Conservation (phyloP, 1,140 invertebrate species). For the Drosophila lowei region DNA sequence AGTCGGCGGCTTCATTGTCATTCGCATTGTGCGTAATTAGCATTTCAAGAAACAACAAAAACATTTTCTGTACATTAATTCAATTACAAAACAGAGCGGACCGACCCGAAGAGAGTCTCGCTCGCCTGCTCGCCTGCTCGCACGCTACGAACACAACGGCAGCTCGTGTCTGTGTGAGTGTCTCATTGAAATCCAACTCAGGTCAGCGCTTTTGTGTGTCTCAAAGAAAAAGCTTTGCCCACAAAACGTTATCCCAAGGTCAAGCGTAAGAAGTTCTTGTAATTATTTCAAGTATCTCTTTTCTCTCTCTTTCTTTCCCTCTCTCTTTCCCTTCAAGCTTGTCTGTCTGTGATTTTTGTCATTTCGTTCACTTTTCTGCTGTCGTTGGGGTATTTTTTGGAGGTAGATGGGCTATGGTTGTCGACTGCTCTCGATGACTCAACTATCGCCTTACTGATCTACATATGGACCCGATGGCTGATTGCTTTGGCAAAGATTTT, state of each 20-base stretch:
- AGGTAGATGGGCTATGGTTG: too few species aligned
- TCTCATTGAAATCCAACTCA: constrained; percentile 65
- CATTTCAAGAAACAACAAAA: constrained; percentile 63
- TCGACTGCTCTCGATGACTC: too few species aligned
- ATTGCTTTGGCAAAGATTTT: too few species aligned
- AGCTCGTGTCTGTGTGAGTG: constrained; percentile 9
- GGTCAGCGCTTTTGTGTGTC: constrained; percentile 67
- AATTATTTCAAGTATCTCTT: constrained; percentile 62
- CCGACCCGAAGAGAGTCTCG: constrained; percentile 26
- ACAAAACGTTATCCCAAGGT: constrained; percentile 73
- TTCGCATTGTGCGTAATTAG: constrained; percentile 72
- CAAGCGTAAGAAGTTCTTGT: constrained; percentile 78
- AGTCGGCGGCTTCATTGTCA: constrained; percentile 70
- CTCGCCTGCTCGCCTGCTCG: constrained; percentile 24
- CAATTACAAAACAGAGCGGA: constrained; percentile 71
- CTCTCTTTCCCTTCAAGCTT: too few species aligned
- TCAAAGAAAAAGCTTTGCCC: constrained; percentile 64
- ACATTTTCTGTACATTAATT: constrained; percentile 76
- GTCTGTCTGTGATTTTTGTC: too few species aligned
- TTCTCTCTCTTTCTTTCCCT: background rate
- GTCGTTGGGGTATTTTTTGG: too few species aligned
- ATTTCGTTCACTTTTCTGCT: too few species aligned
- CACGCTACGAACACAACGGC: too few species aligned
- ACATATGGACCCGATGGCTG: too few species aligned
- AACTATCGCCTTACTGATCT: too few species aligned